Evolutionary conservation across 1,140 invertebrate species (phyloP).

Genomic region (Gyrodactylus bullatarudis): DNA sequence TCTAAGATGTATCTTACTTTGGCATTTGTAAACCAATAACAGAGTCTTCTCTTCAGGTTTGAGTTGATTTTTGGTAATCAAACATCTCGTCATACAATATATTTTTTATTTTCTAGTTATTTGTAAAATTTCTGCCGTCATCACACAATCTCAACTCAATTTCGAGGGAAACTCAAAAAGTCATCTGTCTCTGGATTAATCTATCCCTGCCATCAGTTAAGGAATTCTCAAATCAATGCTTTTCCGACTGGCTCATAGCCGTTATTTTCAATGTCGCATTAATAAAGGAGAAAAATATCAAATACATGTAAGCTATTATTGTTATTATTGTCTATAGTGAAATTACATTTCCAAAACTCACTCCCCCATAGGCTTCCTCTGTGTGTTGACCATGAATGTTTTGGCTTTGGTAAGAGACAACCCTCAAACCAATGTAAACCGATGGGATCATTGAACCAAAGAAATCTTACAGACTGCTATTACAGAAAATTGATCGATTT

Average conservation of each 20-base stretch:
- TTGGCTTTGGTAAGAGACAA: not conserved
- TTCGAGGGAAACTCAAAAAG: not conserved
- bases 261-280: not conserved
- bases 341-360: not conserved
- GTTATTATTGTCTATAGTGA: not conserved
- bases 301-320: not conserved
- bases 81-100: not conserved
- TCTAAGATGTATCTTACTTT: too few species aligned
- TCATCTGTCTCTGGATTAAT: not conserved
- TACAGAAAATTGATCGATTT: not conserved
- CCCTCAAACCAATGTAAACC: not conserved
- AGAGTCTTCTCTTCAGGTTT: not conserved
- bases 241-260: not conserved
- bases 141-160: not conserved
- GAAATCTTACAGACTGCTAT: not conserved
- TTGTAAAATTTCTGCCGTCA: not conserved
- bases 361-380: not conserved
- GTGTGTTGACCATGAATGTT: not conserved
- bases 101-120: not conserved
- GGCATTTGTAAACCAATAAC: not conserved
- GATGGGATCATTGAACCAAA: not conserved
- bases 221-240: not conserved
- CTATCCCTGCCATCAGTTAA: not conserved
- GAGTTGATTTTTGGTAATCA: not conserved
- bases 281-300: not conserved